Evolutionary conservation across 1,140 invertebrate species (phyloP).

Genomic region (Heliconius melpomene): DNA sequence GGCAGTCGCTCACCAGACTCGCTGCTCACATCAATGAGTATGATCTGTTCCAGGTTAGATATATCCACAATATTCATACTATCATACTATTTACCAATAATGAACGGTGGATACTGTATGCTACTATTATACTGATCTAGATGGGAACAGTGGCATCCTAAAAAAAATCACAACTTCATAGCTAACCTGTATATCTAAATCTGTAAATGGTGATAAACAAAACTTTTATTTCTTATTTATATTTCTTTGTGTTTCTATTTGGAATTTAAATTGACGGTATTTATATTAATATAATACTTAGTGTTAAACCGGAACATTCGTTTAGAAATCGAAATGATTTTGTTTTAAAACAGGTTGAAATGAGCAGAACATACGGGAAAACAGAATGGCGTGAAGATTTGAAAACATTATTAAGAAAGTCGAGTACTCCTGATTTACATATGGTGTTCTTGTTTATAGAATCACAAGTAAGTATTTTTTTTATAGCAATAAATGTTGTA

Average conservation of each 20-base stretch:
- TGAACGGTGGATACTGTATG: no score
- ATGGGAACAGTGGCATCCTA: no score
- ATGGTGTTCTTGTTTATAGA: constrained; percentile 96
- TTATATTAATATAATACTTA: no score
- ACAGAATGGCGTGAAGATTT: constrained; percentile 96
- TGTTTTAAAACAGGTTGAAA: constrained; percentile 87
- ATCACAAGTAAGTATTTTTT: constrained; percentile 85
- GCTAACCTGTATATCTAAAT: no score
- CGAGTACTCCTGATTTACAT: constrained; percentile 91
- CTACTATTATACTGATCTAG: no score
- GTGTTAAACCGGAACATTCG: no score
- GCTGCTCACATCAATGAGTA: constrained; percentile 97
- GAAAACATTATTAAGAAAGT: constrained; percentile 89
- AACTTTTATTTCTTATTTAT: no score
- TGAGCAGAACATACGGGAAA: constrained; percentile 91
- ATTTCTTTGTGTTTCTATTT: no score
- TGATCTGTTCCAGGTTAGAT: constrained; percentile 87
- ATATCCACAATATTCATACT: background rate
- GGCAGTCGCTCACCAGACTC: constrained; percentile 93
- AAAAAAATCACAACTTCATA: no score
- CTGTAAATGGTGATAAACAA: no score
- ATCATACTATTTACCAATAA: no score
- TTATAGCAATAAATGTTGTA: background rate
- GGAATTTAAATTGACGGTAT: no score
- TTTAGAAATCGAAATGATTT: background rate